phyloP scores from a whole-genome alignment of 2,888 invertebrate species.

The Macaria liturata region DNA sequence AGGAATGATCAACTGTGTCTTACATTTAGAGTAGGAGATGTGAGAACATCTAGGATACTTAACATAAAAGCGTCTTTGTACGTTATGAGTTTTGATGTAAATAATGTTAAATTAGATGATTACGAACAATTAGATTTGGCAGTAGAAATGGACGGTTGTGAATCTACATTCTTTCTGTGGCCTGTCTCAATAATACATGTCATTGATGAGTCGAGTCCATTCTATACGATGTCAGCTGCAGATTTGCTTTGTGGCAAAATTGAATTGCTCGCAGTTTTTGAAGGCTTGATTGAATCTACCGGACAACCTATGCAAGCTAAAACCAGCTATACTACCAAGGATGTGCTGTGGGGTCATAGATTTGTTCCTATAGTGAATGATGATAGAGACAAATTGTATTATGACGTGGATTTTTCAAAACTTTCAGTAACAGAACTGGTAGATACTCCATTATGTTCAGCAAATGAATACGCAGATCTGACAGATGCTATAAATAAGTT shows the following conservation, averaged over 20 bases:
- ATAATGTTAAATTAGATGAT: conserved; percentile 88
- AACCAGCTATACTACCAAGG: conserved; percentile 90
- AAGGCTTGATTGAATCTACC: conserved; percentile 95
- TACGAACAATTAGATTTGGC: conserved; percentile 92
- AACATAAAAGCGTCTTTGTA: conserved; percentile 95
- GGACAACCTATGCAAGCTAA: conserved; percentile 92
- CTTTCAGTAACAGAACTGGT: conserved; percentile 93
- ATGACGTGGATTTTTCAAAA: conserved; percentile 94
- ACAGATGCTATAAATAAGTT: conserved; percentile 20
- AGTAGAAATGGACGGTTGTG: conserved; percentile 91
- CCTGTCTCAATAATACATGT: conserved; percentile 96
- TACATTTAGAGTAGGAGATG: conserved; percentile 97
- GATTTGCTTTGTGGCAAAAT: conserved; percentile 93
- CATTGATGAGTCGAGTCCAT: conserved; percentile 93
- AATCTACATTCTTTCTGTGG: conserved; percentile 97
- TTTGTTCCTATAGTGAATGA: conserved; percentile 91
- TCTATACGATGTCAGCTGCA: conserved; percentile 94
- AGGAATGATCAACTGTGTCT: conserved; percentile 93
- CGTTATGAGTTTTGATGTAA: conserved; percentile 90
- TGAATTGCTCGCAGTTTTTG: conserved; percentile 93
- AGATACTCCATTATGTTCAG: conserved; percentile 94
- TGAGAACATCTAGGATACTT: conserved; percentile 97
- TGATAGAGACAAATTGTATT: conserved; percentile 87
- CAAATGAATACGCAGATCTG: conserved; percentile 82
- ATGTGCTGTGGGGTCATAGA: conserved; percentile 94